Evolutionary conservation across 1,140 invertebrate species (phyloP).

Genomic region (Drosophila kohkoa): DNA sequence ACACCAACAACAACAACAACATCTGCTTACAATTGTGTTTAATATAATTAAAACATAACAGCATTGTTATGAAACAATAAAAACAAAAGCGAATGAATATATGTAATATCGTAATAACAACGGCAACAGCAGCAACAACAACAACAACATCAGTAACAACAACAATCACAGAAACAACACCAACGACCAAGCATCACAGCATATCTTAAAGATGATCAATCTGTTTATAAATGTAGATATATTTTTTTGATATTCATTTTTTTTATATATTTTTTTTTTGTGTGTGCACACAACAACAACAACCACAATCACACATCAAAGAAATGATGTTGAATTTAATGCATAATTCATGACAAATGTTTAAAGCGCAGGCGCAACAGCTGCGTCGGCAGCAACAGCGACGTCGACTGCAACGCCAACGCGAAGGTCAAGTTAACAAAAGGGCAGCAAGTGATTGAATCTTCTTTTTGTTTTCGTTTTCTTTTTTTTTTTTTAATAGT

Average conservation of each 20-base stretch:
- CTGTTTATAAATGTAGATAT: not conserved
- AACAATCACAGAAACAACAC: constrained; percentile 17
- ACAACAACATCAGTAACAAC: constrained; percentile 36
- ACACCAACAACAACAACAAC: constrained; percentile 37
- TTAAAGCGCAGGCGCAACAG: constrained; percentile 4
- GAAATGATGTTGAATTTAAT: constrained; percentile 53
- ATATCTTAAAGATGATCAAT: constrained; percentile 21
- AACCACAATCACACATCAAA: constrained; percentile 10
- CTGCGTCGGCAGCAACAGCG: not conserved
- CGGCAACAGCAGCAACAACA: constrained; percentile 27
- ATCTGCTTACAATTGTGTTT: constrained; percentile 59
- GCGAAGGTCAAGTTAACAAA: constrained; percentile 53
- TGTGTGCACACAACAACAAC: constrained; percentile 27
- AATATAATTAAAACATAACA: constrained; percentile 71
- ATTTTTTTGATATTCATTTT: constrained; percentile 20
- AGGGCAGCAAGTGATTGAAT: constrained; percentile 18
- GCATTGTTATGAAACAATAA: constrained; percentile 78
- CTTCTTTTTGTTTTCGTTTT: constrained; percentile 13
- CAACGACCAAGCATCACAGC: not conserved
- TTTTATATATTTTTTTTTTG: constrained; percentile 20
- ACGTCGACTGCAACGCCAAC: constrained; percentile 3
- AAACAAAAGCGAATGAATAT: constrained; percentile 65
- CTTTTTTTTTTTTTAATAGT: constrained; percentile 20
- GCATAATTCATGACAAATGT: constrained; percentile 46
- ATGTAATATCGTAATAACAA: constrained; percentile 63